Evolutionary conservation across 2,113 vertebrate genomes (phyloP), one percentile per base, ranked within the genome.

Genomic region (Brachyhypopomus gauderio): DNA sequence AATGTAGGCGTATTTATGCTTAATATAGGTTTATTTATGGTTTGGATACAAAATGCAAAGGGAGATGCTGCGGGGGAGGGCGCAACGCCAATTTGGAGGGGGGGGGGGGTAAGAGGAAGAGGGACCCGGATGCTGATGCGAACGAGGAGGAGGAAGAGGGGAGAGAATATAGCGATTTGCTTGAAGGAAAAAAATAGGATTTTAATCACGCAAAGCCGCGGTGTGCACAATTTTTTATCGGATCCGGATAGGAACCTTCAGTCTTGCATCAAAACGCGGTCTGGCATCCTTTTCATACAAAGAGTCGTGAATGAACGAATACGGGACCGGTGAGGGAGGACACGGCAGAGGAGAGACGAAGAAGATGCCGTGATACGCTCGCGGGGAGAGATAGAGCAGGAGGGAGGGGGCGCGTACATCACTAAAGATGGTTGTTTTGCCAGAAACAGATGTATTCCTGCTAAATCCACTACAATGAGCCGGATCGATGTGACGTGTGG

Each of bases 281-380:
- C 20, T 20, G 64, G 16, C 16, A 20, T 45, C n/a, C 22, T 58
- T 77, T 83, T 66, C 25, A n/a, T 36, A 52, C n/a, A 45, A 67
- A 78, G 22, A 69, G 82, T 63, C 20, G 56, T 77, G 75, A 79
- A 79, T 83, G 77, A 83, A 82, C 81, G 79, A 74, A 55, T 69
- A 52, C 45, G 45, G 45, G 45, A 52, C 45, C 45, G 82, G 77
- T 45, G 77, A 82, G 45, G 80, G 84, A 85, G 85, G 91, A 91
- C 89, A 90, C 90, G 86, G 88, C 90, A 87, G 80, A 88, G 89
- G 86, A 87, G 86, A 88, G 48, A 67, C 70, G 79, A 48, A 56
- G 88, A 91, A 91, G 92, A 93, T 91, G 91, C 90, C 91, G 90
- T 91, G 91, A 92, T 89, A 87, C 87, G 89, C 88, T 82, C 86